Evolutionary conservation across 53 echinoderm and acorn worm genomes (phyloP), one percentile per base, ranked within the genome.

Genomic region (Astropecten irregularis): DNA sequence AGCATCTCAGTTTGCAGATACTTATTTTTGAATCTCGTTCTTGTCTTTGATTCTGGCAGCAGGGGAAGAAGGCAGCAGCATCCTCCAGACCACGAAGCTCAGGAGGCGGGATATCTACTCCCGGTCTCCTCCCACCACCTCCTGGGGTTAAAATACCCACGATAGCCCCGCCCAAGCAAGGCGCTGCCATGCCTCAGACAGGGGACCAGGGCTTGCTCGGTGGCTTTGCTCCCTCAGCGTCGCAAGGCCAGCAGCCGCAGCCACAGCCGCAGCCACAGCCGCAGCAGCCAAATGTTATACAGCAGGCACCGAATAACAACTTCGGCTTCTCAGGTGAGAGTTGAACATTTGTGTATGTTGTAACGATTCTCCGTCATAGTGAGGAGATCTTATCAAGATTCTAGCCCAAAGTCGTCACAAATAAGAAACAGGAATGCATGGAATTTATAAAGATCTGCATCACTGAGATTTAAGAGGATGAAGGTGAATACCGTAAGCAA

Each of bases 91-190:
- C 95, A 27, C 90, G 86, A 74, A 81, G 84, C 22, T 68, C 91
- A 23, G 93, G 88, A 46, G 90, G 63, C 10, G 59, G 61, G 18
- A 90, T 85, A 31, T 89, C 88, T 5, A 44, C 65, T 18, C 93
- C 93, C 4, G 86, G 91, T 15, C 63, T 95, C 48, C 71, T 95
- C 37, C 88, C 93, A 51, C 95, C 93, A 30, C 95, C 95, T 67
- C 95, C 95, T 11, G 95, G 95, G 30, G 74, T 48, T 16, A 95
- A 85, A 69, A 64, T 66, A 60, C 85, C 84, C 54, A 82, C 76
- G 32, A 64, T 85, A 53, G 52, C 93, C 23, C 52, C 93, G 5
- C 89, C 92, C 49, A 85, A 63, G 56, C 86, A 82, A 69, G 79
- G 71, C 11, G 60, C 50, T 6, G 3, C 34, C 9, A 42, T 44